Base-by-base conservation (phyloP, 2,113 vertebrate genomes). In the Phalacrocorax carbo region DNA sequence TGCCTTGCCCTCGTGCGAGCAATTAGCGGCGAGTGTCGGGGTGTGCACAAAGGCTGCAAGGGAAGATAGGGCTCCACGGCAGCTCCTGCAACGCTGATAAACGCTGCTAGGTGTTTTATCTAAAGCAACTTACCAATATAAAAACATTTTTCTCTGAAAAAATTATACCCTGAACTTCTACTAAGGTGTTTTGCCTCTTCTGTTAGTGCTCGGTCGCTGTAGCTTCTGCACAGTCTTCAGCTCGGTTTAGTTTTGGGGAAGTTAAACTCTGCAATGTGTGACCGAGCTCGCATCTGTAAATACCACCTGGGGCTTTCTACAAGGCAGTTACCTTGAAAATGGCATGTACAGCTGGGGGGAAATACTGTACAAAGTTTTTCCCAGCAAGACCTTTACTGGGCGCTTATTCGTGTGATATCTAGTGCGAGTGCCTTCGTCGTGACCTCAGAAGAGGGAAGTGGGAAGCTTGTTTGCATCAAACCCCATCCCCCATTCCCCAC, bases 351-450 rank as follows among this genome's bases (percentile, higher is more conserved):
- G 49, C 73, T 18, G 14, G 0, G 32, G 49, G 71, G 85, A 72
- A 32, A 17, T 9, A 38, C 62, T 52, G 40, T 4, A 5, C 61
- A 8, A 7, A 16, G n/a, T 10, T 34, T 16, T 73, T 11, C 62
- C 42, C 57, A 14, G 69, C 15, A 68, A 21, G 26, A 16, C 11
- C 27, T 12, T 73, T 18, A 16, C 21, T 17, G n/a, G 30, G 40
- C 19, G 1, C 34, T 83, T 75, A 6, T n/a, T 34, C 5, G 1
- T 64, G 78, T 38, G 70, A 5, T 46, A 70, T 75, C 13, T 16
- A 6, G 55, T 0, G 16, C 1, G 11, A 84, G 69, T 46, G 48
- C 44, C 61, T 82, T 26, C 10, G 1, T 2, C 0, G 11, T 8
- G 36, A 64, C 80, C 85, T 64, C n/a, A 1, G 0, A 30, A 89